Evolutionary conservation across 1,140 invertebrate species (phyloP).

Genomic region (Neuroterus valhalla): DNA sequence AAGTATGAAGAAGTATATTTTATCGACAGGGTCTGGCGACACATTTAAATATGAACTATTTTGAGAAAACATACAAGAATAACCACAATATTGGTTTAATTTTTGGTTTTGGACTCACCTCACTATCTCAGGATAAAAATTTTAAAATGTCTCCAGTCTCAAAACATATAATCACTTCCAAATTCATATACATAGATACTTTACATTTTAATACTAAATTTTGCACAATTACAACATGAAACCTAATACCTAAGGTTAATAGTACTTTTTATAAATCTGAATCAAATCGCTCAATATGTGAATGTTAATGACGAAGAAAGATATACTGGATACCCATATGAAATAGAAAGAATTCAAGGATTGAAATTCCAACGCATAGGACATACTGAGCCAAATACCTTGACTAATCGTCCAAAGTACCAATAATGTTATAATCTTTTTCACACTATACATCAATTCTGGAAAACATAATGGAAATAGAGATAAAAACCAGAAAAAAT

Average conservation of each 20-base stretch:
- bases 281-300: constrained; percentile 83
- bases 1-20: too few species aligned
- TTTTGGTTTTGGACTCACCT: too few species aligned
- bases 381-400: constrained; percentile 90
- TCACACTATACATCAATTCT: constrained; percentile 77
- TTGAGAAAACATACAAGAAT: too few species aligned
- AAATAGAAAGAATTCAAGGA: constrained; percentile 87
- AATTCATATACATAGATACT: too few species aligned
- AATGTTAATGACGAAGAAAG: constrained; percentile 87
- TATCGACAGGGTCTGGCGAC: too few species aligned
- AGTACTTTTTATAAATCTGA: constrained; percentile 71
- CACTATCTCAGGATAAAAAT: too few species aligned
- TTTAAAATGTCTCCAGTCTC: too few species aligned
- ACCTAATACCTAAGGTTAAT: neutral
- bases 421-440: constrained; percentile 72
- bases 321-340: constrained; percentile 85
- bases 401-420: constrained; percentile 87
- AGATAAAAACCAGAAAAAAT: constrained; percentile 97
- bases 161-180: too few species aligned
- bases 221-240: too few species aligned
- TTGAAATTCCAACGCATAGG: constrained; percentile 94
- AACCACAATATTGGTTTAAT: too few species aligned
- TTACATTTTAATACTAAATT: too few species aligned
- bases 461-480: constrained; percentile 87
- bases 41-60: too few species aligned